Percentiles rank a stretch among this genome's conserved stretches.
Evolutionary conservation across 1,140 invertebrate species (phyloP).

Genomic region (Andricus grossulariae): DNA sequence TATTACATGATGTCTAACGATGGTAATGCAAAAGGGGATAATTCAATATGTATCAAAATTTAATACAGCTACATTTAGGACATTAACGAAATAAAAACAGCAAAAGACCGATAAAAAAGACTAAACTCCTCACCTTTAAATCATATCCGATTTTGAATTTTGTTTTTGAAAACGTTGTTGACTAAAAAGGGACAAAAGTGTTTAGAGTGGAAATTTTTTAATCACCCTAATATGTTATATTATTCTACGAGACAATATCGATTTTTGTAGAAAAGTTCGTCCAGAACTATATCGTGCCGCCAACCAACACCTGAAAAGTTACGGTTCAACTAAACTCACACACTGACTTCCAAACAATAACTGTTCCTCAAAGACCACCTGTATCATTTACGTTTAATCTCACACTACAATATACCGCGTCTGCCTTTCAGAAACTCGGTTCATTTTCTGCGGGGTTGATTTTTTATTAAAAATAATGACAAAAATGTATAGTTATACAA

Average conservation of each 20-base stretch:
- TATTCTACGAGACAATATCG: background rate
- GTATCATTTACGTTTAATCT: background rate
- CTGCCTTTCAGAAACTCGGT: background rate
- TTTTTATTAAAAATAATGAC: background rate
- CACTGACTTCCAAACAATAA: background rate
- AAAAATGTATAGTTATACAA: too few species aligned
- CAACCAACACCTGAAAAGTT: slow-evolving; percentile 2
- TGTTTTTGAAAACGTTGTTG: too few species aligned
- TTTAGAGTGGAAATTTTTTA: too few species aligned
- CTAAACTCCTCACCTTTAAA: too few species aligned
- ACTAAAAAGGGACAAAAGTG: too few species aligned
- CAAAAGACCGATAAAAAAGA: too few species aligned
- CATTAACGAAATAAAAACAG: too few species aligned
- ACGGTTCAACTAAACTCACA: slow-evolving; percentile 4
- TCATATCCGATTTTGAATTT: too few species aligned
- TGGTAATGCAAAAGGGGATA: too few species aligned
- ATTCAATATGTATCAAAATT: too few species aligned
- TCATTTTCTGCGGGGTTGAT: background rate
- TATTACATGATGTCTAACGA: too few species aligned
- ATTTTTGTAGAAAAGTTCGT: slow-evolving; percentile 20
- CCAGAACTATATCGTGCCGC: background rate
- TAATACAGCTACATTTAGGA: too few species aligned
- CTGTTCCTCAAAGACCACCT: background rate
- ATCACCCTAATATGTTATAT: background rate
- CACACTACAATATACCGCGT: background rate